These are phyloP conservation scores for Mus spicilegus DNA, from an alignment of 2,113 vertebrate species.

Conservation along the genomic window DNA sequence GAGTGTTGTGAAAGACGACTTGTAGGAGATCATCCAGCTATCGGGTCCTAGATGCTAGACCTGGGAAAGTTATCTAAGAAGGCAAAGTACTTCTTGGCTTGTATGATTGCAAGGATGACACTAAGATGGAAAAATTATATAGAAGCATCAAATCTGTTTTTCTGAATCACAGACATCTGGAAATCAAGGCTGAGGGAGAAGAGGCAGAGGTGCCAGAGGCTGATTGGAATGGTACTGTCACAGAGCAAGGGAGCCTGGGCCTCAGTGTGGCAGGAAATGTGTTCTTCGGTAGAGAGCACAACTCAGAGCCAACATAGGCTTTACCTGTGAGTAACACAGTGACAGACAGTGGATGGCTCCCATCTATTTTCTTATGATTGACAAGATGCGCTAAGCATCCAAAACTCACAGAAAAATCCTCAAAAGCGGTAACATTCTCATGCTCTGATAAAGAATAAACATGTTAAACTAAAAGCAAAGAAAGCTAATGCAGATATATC, in stretches of 20 bases:
- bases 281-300: neutral
- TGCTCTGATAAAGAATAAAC: neutral
- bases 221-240: neutral
- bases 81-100: neutral
- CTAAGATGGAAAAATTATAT: neutral
- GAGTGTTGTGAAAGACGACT: neutral
- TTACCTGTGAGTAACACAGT: neutral
- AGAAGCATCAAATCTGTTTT: neutral
- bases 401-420: neutral
- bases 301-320: neutral
- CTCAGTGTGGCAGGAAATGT: too few relatives aligned
- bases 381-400: neutral
- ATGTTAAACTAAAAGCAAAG: neutral
- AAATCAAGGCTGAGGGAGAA: neutral
- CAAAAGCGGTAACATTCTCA: neutral
- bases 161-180: neutral
- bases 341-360: neutral
- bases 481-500: neutral
- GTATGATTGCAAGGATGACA: neutral
- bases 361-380: neutral
- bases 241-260: neutral
- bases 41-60: neutral
- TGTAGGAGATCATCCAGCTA: neutral
- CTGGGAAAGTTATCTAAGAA: neutral
- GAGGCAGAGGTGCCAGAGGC: neutral